These are phyloP conservation scores for Acanthaster planci DNA, from an alignment of 35 echinoderm and acorn worm species.

Conservation along the genomic window DNA sequence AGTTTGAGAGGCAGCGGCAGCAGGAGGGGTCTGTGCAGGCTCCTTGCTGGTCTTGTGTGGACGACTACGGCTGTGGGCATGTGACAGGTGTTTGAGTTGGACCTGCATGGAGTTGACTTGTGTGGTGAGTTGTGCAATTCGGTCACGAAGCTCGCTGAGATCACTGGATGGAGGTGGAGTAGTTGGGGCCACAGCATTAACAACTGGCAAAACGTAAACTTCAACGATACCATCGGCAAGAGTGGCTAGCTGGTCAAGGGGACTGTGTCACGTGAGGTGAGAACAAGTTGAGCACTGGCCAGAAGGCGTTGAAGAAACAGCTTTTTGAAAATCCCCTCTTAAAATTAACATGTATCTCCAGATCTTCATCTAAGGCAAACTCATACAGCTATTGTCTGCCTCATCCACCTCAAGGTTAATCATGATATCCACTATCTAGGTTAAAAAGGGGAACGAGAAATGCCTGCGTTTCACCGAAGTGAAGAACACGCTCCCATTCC, in stretches of 20 bases:
- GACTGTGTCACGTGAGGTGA: slow-evolving; percentile 17
- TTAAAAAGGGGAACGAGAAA: too few relatives aligned
- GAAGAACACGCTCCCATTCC: too few relatives aligned
- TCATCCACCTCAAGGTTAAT: too few relatives aligned
- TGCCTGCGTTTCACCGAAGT: too few relatives aligned
- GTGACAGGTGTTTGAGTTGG: background rate
- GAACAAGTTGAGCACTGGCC: slow-evolving; percentile 27
- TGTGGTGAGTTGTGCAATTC: background rate
- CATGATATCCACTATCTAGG: too few relatives aligned
- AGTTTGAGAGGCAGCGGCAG: too few relatives aligned
- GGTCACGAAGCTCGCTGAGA: background rate
- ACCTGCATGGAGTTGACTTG: background rate
- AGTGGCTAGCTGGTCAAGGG: too few relatives aligned
- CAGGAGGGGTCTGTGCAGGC: background rate
- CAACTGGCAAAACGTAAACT: background rate
- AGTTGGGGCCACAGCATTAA: slow-evolving; percentile 18
- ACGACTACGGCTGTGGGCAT: background rate
- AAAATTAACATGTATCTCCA: background rate
- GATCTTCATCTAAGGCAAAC: too few relatives aligned
- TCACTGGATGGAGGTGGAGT: background rate
- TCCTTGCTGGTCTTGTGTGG: background rate
- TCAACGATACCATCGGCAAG: too few relatives aligned
- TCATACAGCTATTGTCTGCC: too few relatives aligned
- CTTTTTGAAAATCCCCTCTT: slow-evolving; percentile 25
- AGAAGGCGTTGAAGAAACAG: slow-evolving; percentile 53